Evolutionary conservation across 2,888 invertebrate species (phyloP).

Genomic region (Spodoptera exigua): DNA sequence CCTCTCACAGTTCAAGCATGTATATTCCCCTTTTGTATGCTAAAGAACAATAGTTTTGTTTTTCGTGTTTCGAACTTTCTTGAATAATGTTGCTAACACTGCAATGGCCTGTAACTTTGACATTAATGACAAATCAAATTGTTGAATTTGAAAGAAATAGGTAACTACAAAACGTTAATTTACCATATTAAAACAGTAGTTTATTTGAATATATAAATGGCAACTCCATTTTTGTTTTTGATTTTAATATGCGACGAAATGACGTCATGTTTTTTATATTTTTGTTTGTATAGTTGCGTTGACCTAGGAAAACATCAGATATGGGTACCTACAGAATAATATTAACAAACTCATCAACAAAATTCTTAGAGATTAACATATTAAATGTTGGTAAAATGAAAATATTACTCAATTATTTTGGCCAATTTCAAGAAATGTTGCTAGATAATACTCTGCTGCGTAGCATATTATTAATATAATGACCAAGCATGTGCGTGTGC

Average conservation of each 20-base stretch:
- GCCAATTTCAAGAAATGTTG: too few relatives aligned
- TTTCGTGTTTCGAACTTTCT: background rate
- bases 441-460: too few relatives aligned
- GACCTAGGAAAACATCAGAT: slow-evolving; percentile 16
- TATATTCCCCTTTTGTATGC: slow-evolving; percentile 12
- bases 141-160: too few relatives aligned
- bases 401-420: too few relatives aligned
- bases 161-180: too few relatives aligned
- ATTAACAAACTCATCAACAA: background rate
- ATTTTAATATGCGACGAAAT: slow-evolving; percentile 25
- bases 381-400: too few relatives aligned
- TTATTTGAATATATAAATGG: slow-evolving; percentile 6
- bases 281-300: slow-evolving; percentile 6
- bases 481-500: too few relatives aligned
- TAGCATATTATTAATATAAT: too few relatives aligned
- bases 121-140: too few relatives aligned
- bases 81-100: background rate
- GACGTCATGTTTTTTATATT: slow-evolving; percentile 23
- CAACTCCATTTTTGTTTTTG: slow-evolving; percentile 25
- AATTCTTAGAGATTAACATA: background rate
- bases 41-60: slow-evolving; percentile 9
- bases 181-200: slow-evolving; percentile 14
- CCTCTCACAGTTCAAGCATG: background rate
- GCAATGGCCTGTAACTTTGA: too few relatives aligned
- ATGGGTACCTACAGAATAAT: background rate